Base-by-base conservation (phyloP, 2,797 vertebrate genomes). In the Enteromius viviparus region DNA sequence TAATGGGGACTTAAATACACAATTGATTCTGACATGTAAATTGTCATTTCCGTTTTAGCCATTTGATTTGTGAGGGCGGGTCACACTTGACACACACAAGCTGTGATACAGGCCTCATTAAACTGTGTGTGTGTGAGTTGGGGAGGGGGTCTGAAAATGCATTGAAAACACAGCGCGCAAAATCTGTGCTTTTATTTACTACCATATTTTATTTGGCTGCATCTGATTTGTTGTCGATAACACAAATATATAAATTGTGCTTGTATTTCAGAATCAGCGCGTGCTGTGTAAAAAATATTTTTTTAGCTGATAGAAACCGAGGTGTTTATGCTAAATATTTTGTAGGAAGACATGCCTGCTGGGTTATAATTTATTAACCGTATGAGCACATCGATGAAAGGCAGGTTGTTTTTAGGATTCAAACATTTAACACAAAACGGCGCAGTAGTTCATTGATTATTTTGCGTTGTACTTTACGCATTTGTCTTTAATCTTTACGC, bases 41-140 rank as follows among this genome's bases (percentile, higher is more conserved):
- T 83, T 83, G 72, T 69, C 77, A 83, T 85, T 86, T 85, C 78
- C 69, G 55, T 66, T 70, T 86, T 71, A 80, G 64, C 19, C 70
- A 79, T 79, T 64, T 66, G 51, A 84, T 78, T 71, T 85, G 66
- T 71, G 58, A 66, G 75, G 80, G 80, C 49, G 84, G 74, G 66
- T 82, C 80, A 72, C 79, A 77, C 64, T 77, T 76, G 72, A 85
- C 84, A 85, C 84, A 76, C 78, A 81, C 62, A 78, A 34, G 75
- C 72, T 76, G 58, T n/a, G 49, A 58, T 26, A 72, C 77, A 71
- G 78, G 71, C 47, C 77, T 76, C 49, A 58, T 80, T 80, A 87
- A 89, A 89, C 78, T 90, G 87, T 85, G 89, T 83, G 87, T 68
- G 45, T 78, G 40, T 8, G 71, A 6, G 70, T 75, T n/a, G 64